phyloP scores from a whole-genome alignment of 2,888 invertebrate genomes.

The Cantharis rufa region DNA sequence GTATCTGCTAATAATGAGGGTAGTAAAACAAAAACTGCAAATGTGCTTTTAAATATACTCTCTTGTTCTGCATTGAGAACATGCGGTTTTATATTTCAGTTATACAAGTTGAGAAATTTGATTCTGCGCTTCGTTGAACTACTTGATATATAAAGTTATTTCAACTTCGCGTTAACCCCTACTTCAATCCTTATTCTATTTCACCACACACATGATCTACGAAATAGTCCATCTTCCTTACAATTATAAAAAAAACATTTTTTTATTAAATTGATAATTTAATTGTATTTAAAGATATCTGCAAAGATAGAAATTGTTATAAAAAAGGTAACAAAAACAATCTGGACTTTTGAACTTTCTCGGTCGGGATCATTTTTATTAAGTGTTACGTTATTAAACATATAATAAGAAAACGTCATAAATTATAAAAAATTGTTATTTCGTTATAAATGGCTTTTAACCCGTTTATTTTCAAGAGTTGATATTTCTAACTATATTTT shows the following conservation, averaged over 20 bases:
- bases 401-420: background rate
- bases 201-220: background rate
- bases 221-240: background rate
- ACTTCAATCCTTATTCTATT: background rate
- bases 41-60: background rate
- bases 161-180: background rate
- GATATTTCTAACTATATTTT: too few relatives aligned
- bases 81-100: background rate
- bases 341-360: too few relatives aligned
- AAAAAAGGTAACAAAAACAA: too few relatives aligned
- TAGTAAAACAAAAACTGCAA: background rate
- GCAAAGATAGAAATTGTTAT: too few relatives aligned
- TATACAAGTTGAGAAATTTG: background rate
- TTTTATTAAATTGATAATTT: background rate
- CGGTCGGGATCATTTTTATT: too few relatives aligned
- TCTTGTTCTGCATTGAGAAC: background rate
- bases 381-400: background rate
- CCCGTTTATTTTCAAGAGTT: background rate
- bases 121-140: background rate
- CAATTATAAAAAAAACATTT: background rate
- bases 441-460: background rate
- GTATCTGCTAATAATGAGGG: background rate
- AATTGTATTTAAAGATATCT: too few relatives aligned
- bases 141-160: background rate
- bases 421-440: background rate